These are phyloP conservation scores for Euwallacea fornicatus DNA, from an alignment of 1,140 invertebrate species.

Conservation along the genomic window DNA sequence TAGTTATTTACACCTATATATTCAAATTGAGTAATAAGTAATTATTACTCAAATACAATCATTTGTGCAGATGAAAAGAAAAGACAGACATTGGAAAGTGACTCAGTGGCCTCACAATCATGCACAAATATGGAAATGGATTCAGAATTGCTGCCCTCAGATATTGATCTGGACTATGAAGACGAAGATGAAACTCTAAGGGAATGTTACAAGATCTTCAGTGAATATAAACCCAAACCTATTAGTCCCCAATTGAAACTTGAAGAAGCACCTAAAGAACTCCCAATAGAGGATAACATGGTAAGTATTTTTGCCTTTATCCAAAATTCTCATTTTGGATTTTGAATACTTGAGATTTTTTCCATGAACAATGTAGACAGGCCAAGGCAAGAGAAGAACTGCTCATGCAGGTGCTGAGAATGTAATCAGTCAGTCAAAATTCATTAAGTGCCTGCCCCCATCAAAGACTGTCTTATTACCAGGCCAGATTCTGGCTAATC, in stretches of 20 bases:
- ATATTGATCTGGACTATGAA: conserved; percentile 37
- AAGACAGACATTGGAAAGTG: conserved; percentile 34
- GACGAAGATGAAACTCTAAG: conserved; percentile 55
- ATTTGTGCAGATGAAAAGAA: conserved; percentile 32
- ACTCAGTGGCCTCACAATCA: conserved; percentile 39
- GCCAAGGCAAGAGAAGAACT: conserved; percentile 53
- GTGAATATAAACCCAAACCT: conserved; percentile 56
- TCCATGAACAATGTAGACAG: background rate
- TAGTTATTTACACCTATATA: conserved; percentile 38
- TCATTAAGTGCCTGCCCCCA: conserved; percentile 25
- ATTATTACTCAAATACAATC: background rate
- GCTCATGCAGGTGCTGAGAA: conserved; percentile 55
- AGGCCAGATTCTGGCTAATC: conserved; percentile 46
- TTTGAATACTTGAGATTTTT: no score
- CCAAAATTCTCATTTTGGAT: no score
- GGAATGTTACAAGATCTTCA: conserved; percentile 75
- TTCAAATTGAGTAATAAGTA: background rate
- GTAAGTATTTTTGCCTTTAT: conserved; percentile 1
- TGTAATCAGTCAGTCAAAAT: conserved; percentile 15
- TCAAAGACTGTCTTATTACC: conserved; percentile 42
- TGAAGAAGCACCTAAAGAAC: background rate
- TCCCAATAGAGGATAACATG: background rate
- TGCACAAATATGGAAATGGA: conserved; percentile 58
- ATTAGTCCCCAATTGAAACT: background rate
- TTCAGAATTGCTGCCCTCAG: conserved; percentile 17